Percentiles rank a stretch among this genome's conserved stretches.
phyloP scores from a whole-genome alignment of 2,888 invertebrate genomes.

The Eupithecia vulgata region DNA sequence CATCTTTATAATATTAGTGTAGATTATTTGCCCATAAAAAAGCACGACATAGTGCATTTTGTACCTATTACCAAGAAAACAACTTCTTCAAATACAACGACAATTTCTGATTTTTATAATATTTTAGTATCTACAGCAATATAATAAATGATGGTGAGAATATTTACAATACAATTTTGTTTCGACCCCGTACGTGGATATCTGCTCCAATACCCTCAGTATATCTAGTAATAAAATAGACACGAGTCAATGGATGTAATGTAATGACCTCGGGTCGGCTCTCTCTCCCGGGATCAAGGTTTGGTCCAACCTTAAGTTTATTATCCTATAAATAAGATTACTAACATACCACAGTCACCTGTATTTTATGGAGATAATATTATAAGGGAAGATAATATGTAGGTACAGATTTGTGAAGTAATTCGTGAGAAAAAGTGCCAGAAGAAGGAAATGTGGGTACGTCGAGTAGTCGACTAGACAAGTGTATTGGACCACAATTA shows the following conservation, averaged over 20 bases:
- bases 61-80: background rate
- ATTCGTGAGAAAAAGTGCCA: constrained; percentile 8
- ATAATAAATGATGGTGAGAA: constrained; percentile 15
- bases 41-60: background rate
- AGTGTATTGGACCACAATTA: background rate
- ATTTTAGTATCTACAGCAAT: background rate
- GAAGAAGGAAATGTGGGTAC: background rate
- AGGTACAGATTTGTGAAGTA: constrained; percentile 5
- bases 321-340: constrained; percentile 50
- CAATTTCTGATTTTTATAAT: background rate
- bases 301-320: constrained; percentile 62
- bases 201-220: constrained; percentile 34
- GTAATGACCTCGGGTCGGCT: constrained; percentile 58
- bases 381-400: constrained; percentile 2
- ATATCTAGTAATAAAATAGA: constrained; percentile 55
- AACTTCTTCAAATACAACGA: background rate
- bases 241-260: constrained; percentile 57
- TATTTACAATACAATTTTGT: constrained; percentile 30
- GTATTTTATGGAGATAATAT: constrained; percentile 25
- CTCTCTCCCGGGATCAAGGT: constrained; percentile 54
- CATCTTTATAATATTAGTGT: too few relatives aligned
- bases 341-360: constrained; percentile 29
- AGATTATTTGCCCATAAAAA: background rate
- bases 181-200: constrained; percentile 31
- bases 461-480: background rate